Percentiles rank a stretch among this genome's conserved stretches.
Evolutionary conservation across 2,888 invertebrate species (phyloP).

Genomic region (Ophonus ardosiacus): DNA sequence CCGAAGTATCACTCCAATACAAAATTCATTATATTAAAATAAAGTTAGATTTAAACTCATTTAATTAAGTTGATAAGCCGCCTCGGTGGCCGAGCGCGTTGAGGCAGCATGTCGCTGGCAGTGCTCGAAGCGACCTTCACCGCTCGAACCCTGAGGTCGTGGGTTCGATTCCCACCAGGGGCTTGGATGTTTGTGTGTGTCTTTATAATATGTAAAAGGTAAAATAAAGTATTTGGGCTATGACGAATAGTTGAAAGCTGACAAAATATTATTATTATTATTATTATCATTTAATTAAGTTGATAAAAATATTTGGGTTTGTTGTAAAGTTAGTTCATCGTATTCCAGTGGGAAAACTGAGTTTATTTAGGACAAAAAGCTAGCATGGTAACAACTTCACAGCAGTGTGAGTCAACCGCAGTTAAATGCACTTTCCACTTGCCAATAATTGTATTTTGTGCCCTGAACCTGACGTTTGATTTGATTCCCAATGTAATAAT

Average conservation of each 20-base stretch:
- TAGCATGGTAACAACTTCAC: constrained; percentile 17
- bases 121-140: too few relatives aligned
- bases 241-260: too few relatives aligned
- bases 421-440: constrained; percentile 24
- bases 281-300: too few relatives aligned
- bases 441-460: background rate
- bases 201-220: too few relatives aligned
- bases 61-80: too few relatives aligned
- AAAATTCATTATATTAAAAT: background rate
- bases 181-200: too few relatives aligned
- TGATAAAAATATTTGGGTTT: background rate
- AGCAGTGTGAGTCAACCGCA: background rate
- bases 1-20: background rate
- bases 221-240: too few relatives aligned
- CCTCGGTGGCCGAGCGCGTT: too few relatives aligned
- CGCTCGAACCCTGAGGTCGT: too few relatives aligned
- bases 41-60: background rate
- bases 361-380: constrained; percentile 21
- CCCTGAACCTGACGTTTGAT: constrained; percentile 7
- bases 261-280: too few relatives aligned
- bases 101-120: too few relatives aligned
- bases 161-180: too few relatives aligned
- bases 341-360: background rate
- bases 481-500: background rate
- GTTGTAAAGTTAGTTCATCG: background rate